Evolutionary conservation across 2,888 invertebrate genomes (phyloP), one percentile per base, ranked within the genome.

Genomic region (Miltochrista miniata): DNA sequence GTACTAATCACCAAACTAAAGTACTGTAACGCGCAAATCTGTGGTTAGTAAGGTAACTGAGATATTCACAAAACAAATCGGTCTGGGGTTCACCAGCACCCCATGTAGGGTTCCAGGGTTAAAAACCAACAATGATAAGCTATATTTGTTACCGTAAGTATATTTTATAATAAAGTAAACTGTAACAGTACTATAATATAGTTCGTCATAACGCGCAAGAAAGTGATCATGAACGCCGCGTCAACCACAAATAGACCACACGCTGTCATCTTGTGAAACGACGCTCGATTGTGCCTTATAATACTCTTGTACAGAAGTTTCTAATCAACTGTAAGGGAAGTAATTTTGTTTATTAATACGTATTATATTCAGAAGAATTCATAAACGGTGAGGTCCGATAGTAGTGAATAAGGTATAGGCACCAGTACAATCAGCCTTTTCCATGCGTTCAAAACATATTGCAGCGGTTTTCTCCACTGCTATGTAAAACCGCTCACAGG

Each of bases 131-230:
- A 2, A 24, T 24, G 2, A 24, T 24, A 24, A 24, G 5, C 18
- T 33, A 33, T 33, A 11, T 24, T n/a, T n/a, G n/a, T n/a, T 4
- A 24, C 18, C 18, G 18, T 24, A 24, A 24, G 2, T 33, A 2
- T 33, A 7, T 33, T 33, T 36, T 15, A 36, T 10, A 37, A 38
- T 13, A 46, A 37, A 40, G 42, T 7, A 35, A 41, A 29, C 29
- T 47, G 68, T 43, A 64, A 39, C 40, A 65, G 33, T 34, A 57
- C 42, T 15, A 70, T 34, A 29, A 54, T 54, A 40, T 70, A 64
- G 3, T 59, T 46, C 12, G 61, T 54, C 5, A 66, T 36, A 1
- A 59, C 42, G 2, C 33, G 24, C 12, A 59, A 31, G n/a, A 68
- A 7, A 5, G 13, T 33, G 9, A 63, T 2, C 4, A 58, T 60